Conservation (phyloP, 92 coral and sea anemone species). For the Isaurus tuberculatus region DNA sequence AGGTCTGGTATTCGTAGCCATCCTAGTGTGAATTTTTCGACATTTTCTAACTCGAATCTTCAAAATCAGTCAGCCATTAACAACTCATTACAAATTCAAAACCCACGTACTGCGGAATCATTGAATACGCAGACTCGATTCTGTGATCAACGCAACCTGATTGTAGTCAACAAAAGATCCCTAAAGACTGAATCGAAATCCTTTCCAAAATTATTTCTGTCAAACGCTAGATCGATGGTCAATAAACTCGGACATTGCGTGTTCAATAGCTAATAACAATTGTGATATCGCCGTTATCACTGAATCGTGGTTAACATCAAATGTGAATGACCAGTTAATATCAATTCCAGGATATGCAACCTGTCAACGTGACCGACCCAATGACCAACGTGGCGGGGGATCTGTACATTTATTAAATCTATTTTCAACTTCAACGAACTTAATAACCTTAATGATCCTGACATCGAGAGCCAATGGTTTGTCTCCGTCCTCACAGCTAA, state of each 20-base stretch:
- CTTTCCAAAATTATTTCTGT: slow-evolving; percentile 52
- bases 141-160: slow-evolving; percentile 26
- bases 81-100: slow-evolving; percentile 9
- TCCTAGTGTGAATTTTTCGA: not conserved
- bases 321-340: slow-evolving; percentile 35
- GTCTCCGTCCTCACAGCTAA: slow-evolving; percentile 37
- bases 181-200: slow-evolving; percentile 35
- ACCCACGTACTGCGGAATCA: not conserved
- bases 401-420: slow-evolving; percentile 54
- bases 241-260: slow-evolving; percentile 61
- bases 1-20: not conserved
- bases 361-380: slow-evolving; percentile 45
- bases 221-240: slow-evolving; percentile 64
- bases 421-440: slow-evolving; percentile 35
- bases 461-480: slow-evolving; percentile 51
- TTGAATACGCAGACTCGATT: not conserved
- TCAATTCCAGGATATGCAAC: slow-evolving; percentile 45
- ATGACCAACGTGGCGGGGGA: slow-evolving; percentile 50
- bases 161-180: slow-evolving; percentile 20
- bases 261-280: slow-evolving; percentile 49
- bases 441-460: slow-evolving; percentile 12
- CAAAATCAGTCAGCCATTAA: slow-evolving; percentile 3
- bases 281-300: slow-evolving; percentile 61
- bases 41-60: not conserved
- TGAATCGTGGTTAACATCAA: slow-evolving; percentile 34